These are phyloP conservation scores for Phortica magna DNA, from an alignment of 2,888 invertebrate species.

Conservation along the genomic window DNA sequence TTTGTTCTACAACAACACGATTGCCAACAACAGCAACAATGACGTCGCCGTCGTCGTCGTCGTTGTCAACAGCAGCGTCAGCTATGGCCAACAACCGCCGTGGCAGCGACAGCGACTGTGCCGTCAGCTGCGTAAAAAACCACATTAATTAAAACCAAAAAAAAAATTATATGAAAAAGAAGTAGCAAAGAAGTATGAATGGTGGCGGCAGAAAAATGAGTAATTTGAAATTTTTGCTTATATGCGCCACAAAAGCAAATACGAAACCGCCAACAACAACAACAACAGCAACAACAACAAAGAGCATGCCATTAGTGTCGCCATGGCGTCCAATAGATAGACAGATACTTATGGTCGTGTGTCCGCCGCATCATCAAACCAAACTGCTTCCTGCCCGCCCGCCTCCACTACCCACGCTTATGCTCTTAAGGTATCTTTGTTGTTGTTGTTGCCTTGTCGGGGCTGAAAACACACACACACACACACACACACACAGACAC, in stretches of 20 bases:
- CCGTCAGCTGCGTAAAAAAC: slow-evolving; percentile 9
- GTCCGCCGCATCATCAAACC: not conserved
- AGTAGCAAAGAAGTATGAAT: not conserved
- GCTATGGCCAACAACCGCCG: not conserved
- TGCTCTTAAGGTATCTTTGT: not conserved
- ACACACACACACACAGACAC: not conserved
- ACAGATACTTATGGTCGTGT: not conserved
- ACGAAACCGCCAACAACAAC: not conserved
- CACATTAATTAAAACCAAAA: slow-evolving; percentile 28
- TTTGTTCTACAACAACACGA: slow-evolving; percentile 9
- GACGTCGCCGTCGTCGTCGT: not conserved
- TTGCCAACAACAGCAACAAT: slow-evolving; percentile 2
- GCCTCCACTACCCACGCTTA: not conserved
- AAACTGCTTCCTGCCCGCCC: not conserved
- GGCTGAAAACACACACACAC: not conserved
- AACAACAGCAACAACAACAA: slow-evolving; percentile 13
- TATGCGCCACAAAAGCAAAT: slow-evolving; percentile 1
- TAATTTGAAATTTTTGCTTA: slow-evolving; percentile 19
- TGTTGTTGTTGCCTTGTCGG: not conserved
- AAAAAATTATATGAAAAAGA: not conserved
- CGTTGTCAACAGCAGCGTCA: not conserved
- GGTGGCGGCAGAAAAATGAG: slow-evolving; percentile 12
- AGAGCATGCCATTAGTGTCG: not conserved
- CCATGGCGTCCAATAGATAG: not conserved
- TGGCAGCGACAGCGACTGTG: slow-evolving; percentile 5